Base-by-base conservation (phyloP, 2,113 vertebrate genomes). In the Nycticorax nycticorax region DNA sequence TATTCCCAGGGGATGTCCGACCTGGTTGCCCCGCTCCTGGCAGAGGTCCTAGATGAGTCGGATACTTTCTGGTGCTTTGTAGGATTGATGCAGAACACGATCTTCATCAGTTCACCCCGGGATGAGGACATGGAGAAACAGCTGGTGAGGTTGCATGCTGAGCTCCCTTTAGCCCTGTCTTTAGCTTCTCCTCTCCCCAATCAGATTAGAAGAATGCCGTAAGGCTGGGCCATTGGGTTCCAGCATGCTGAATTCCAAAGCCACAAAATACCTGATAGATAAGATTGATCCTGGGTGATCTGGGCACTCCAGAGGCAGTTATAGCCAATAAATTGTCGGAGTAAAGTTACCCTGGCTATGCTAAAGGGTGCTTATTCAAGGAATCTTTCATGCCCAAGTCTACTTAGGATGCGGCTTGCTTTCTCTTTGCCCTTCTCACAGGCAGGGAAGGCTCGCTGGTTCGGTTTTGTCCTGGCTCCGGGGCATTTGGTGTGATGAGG, bases 61-160 rank as follows among this genome's bases (percentile, higher is more conserved):
- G 99, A 99, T 97, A 99, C 99, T 50, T 99, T 99, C 98, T 99
- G 99, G 99, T 99, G 99, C 97, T 99, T 99, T 32, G 99, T 99
- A 27, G 99, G 99, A 45, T 75, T 99, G 97, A 99, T 99, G 99
- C 99, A 99, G 98, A 99, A 99, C 97, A 99, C 99, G 0, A 99
- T 99, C 97, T 99, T 99, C 94, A 97, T 99, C 98, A 99, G 99
- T 97, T 99, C 99, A 1, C 99, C 99, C 2, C 98, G 99, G 27
- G 99, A 99, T 6, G 99, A 99, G 91, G 99, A 99, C 97, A 99
- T 99, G 99, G 99, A 99, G 97, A 99, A 98, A 73, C 99, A 99
- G 97, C 98, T 99, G 99, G 99, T 99, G 98, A 98, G 98, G 59
- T 53, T 66, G 60, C 33, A 28, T 3, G 39, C 60, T 66, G 66